A percentile compares a stretch with the other conserved stretches of the same genome.
Evolutionary conservation across 2,888 invertebrate genomes (phyloP).

Genomic region (Acleris sparsana): DNA sequence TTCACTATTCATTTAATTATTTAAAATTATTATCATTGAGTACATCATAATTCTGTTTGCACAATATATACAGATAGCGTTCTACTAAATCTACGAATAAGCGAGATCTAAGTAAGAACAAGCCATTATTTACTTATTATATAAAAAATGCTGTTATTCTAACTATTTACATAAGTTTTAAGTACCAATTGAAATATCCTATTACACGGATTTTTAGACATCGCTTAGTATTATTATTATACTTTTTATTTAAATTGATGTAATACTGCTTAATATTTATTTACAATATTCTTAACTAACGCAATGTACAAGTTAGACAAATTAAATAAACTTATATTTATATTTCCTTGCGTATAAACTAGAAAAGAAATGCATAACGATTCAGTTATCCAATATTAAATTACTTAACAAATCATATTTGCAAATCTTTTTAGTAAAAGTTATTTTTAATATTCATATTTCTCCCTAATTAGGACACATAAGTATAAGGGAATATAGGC

Average conservation of each 20-base stretch:
- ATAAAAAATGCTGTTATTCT: slow-evolving; percentile 5
- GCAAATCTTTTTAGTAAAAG: background rate
- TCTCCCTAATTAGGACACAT: no score
- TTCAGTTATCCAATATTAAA: background rate
- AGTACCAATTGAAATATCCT: slow-evolving; percentile 25
- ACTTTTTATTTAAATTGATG: slow-evolving; percentile 33
- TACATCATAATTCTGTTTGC: slow-evolving; percentile 8
- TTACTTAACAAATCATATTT: slow-evolving; percentile 2
- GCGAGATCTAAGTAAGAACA: slow-evolving; percentile 36
- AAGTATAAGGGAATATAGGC: no score
- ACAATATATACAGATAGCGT: slow-evolving; percentile 31
- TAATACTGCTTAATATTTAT: slow-evolving; percentile 33
- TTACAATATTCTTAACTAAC: slow-evolving; percentile 12
- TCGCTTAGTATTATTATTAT: slow-evolving; percentile 21
- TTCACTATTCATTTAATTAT: slow-evolving; percentile 1
- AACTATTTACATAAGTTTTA: slow-evolving; percentile 6
- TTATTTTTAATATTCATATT: no score
- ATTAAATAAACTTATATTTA: background rate
- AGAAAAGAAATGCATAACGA: slow-evolving; percentile 8
- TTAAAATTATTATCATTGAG: slow-evolving; percentile 4
- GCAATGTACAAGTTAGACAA: slow-evolving; percentile 17
- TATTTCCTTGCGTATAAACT: background rate
- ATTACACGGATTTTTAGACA: slow-evolving; percentile 47
- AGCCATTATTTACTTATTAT: slow-evolving; percentile 45
- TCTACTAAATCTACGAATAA: slow-evolving; percentile 16